Evolutionary conservation across 2,797 vertebrate genomes (phyloP), one percentile per base, ranked within the genome.

Genomic region (Antennarius maculatus): DNA sequence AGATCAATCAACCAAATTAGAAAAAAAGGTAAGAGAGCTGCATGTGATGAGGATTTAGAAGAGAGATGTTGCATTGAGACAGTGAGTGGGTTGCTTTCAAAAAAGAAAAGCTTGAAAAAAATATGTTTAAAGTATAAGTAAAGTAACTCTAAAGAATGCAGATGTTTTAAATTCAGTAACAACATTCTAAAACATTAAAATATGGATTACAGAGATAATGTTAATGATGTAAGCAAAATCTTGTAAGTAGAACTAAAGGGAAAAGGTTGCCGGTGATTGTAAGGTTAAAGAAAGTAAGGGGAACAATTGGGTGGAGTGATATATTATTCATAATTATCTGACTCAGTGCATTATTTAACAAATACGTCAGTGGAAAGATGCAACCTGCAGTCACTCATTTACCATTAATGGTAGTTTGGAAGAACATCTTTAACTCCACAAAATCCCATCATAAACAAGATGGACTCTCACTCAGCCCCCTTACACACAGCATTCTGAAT

Each of bases 291-390:
- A 70, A 70, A 57, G 42, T 28, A 18, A 71, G 51, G 45, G 29
- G 17, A 60, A 59, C 51, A 66, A 53, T 0, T 5, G 61, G 23
- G 15, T 43, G 16, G 43, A 31, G 16, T 23, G 5, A 75, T 83
- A 58, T 77, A 67, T 84, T 81, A 77, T 86, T 86, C 53, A 84
- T 69, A 77, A 82, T 84, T 79, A 77, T 55, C 39, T 1, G 18
- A 72, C 42, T 43, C 57, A 15, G 46, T 83, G 37, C 61, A 85
- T 84, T 84, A 84, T 86, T 85, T 62, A 84, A 81, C 66, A 83
- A 81, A 75, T 53, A 66, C 59, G 63, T 74, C 39, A 10, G 37
- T 59, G 45, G 47, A 47, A 73, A 77, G 28, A 60, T 42, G 45
- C 62, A 48, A 70, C 69, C 52, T 69, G 52, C 39, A 71, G 73